Conservation (phyloP, 30 jellyfish, hydroid and myxozoan genomes). For the Pseudorhiza aurosa region DNA sequence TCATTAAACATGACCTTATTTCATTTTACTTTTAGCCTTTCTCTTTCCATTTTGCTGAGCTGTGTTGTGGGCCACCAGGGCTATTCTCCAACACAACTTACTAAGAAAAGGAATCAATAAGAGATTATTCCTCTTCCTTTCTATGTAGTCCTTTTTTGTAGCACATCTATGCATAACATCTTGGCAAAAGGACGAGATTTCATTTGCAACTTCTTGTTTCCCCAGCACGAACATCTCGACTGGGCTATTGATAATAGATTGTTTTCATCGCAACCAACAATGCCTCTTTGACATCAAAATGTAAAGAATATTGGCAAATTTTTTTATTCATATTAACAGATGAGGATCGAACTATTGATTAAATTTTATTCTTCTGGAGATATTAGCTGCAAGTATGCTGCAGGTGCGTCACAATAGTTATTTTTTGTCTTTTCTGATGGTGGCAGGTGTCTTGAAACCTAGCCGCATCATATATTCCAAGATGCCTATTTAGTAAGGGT, state of each 20-base stretch:
- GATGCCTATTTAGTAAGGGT: neutral
- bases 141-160: too few species aligned
- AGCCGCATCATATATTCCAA: neutral
- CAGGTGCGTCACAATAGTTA: neutral
- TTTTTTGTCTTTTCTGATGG: neutral
- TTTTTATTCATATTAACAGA: neutral
- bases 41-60: too few species aligned
- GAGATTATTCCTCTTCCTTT: too few species aligned
- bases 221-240: neutral
- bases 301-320: neutral
- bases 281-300: neutral
- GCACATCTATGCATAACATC: too few species aligned
- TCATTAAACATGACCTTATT: too few species aligned
- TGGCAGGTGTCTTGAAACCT: neutral
- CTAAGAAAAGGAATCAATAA: too few species aligned
- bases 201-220: neutral
- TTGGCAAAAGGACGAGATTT: neutral
- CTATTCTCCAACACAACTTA: too few species aligned
- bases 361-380: neutral
- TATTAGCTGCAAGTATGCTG: slow-evolving; percentile 1
- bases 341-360: neutral
- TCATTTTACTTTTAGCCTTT: too few species aligned
- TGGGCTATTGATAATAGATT: neutral
- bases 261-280: neutral
- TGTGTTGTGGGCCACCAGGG: too few species aligned